Evolutionary conservation across 2,113 vertebrate species (phyloP).

Genomic region (Chrysochloris asiatica): DNA sequence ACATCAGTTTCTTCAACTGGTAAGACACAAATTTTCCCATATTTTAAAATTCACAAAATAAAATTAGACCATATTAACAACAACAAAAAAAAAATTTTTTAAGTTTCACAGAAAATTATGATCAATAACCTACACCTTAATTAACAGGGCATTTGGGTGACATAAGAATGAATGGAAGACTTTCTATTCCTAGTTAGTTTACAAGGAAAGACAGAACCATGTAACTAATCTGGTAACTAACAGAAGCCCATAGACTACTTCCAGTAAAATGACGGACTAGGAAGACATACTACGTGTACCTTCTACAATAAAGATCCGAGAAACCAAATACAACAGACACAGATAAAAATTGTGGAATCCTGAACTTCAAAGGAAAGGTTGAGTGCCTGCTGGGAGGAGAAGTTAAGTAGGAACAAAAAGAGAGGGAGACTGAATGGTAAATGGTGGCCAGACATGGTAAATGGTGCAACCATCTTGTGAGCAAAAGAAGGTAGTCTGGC

Average conservation of each 20-base stretch:
- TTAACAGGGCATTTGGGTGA: not conserved
- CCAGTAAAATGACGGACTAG: no score
- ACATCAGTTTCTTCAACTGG: not conserved
- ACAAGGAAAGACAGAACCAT: not conserved
- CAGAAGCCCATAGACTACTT: not conserved
- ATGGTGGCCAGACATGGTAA: no score
- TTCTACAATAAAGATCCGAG: no score
- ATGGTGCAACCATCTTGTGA: no score
- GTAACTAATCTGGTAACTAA: not conserved
- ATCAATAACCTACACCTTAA: not conserved
- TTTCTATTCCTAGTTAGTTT: not conserved
- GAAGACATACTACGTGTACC: no score
- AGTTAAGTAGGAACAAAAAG: no score
- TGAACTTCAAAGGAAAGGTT: no score
- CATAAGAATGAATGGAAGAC: not conserved
- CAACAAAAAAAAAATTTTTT: not conserved
- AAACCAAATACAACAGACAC: no score
- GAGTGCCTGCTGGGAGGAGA: no score
- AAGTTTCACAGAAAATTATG: not conserved
- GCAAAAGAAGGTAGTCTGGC: no score
- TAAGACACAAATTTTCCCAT: constrained; percentile 1
- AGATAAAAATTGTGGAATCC: no score
- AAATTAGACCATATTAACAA: not conserved
- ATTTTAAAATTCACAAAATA: constrained; percentile 41
- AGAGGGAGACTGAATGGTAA: no score